Conservation (phyloP, 2,888 invertebrate species). For the Deladenus siricidicola region DNA sequence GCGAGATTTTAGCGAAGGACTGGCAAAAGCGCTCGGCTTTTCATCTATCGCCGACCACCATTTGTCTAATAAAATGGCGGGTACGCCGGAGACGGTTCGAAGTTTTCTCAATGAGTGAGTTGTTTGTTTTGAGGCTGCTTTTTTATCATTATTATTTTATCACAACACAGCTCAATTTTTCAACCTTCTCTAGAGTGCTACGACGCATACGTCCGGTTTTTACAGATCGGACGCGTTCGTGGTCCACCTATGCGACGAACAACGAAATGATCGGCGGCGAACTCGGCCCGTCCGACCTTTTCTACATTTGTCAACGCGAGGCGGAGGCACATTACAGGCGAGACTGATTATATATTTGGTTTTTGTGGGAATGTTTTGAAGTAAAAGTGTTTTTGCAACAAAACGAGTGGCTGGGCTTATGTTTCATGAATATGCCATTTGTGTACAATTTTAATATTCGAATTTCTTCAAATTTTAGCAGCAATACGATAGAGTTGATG, state of each 20-base stretch:
- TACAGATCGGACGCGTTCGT: slow-evolving; percentile 46
- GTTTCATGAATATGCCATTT: no score
- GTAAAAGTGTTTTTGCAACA: no score
- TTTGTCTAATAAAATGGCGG: slow-evolving; percentile 50
- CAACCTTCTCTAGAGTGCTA: slow-evolving; percentile 29
- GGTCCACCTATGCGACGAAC: slow-evolving; percentile 38
- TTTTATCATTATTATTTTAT: slow-evolving; percentile 1
- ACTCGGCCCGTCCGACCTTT: slow-evolving; percentile 40
- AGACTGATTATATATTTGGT: no score
- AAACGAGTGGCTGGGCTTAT: no score
- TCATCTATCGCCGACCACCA: slow-evolving; percentile 46
- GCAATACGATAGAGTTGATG: slow-evolving; percentile 47
- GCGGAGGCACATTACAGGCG: slow-evolving; percentile 49
- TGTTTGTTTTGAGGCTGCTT: neutral
- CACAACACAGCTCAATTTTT: neutral
- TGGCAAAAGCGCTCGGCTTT: slow-evolving; percentile 48
- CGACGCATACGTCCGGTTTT: slow-evolving; percentile 48
- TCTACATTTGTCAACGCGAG: slow-evolving; percentile 48
- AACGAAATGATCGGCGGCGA: slow-evolving; percentile 36
- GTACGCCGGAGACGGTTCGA: slow-evolving; percentile 48
- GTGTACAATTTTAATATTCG: no score
- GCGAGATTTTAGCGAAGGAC: slow-evolving; percentile 39
- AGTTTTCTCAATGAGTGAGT: slow-evolving; percentile 45
- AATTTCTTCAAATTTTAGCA: slow-evolving; percentile 24
- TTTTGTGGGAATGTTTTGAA: no score